A percentile compares a stretch with the other conserved stretches of the same genome.
These are phyloP conservation scores for Drosophila anomelani DNA, from an alignment of 2,888 invertebrate genomes.

Conservation along the genomic window DNA sequence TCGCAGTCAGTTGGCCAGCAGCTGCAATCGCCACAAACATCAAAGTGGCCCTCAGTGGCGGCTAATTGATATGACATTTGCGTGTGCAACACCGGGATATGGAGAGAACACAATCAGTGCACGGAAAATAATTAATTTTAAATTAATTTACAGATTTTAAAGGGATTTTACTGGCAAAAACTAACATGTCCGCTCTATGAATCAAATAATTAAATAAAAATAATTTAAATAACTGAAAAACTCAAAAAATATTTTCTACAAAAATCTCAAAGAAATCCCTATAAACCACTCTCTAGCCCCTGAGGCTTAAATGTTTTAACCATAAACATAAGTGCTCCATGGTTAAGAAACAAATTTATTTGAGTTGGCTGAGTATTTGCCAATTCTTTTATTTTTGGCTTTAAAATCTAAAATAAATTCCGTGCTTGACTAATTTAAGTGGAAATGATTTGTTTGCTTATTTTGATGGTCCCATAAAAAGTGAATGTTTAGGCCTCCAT, in stretches of 20 bases:
- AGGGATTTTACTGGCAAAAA: neutral
- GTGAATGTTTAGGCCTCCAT: neutral
- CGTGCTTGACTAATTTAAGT: neutral
- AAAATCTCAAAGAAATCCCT: neutral
- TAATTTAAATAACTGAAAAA: no score
- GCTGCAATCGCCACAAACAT: constrained; percentile 31
- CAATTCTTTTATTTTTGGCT: neutral
- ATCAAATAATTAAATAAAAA: no score
- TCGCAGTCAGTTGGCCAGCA: constrained; percentile 13
- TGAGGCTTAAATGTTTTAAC: neutral
- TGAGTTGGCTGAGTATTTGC: neutral
- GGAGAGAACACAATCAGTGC: neutral
- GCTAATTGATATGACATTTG: constrained; percentile 74
- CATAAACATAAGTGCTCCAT: neutral
- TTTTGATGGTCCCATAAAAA: constrained; percentile 3
- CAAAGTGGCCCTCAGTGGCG: constrained; percentile 36
- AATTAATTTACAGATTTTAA: neutral
- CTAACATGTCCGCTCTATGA: neutral
- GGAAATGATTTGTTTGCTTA: neutral
- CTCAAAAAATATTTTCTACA: no score
- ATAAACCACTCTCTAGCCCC: neutral
- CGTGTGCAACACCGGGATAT: constrained; percentile 51
- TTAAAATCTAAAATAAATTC: neutral
- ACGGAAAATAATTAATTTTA: neutral
- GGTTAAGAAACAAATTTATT: neutral